Base-by-base conservation (phyloP, 2,797 vertebrate genomes). In the Mareca penelope region DNA sequence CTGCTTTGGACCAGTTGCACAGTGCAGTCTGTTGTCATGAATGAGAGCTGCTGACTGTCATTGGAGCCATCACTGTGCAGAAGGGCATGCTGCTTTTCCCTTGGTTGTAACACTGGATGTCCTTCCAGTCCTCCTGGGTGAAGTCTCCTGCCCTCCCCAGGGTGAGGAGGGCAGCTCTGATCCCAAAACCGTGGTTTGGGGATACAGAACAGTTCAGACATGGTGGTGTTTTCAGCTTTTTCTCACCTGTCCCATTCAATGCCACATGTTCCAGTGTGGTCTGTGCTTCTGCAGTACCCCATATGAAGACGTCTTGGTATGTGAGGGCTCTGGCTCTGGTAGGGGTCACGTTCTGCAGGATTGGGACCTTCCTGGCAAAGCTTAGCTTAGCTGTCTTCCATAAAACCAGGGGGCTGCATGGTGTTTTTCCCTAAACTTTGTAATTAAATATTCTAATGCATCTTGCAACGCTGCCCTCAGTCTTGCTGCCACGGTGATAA, bases 211-310 rank as follows among this genome's bases (percentile, higher is more conserved):
- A 19, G 44, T 65, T 79, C 39, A 21, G 35, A 16, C 68, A 29
- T 39, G n/a, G 11, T 72, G 23, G 44, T 1, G 29, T 65, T 67
- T 67, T 37, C 44, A 77, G 29, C 16, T 44, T 65, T 44, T 59
- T 83, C 29, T 92, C 9, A 21, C 17, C 42, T 40, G 21, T 77
- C 44, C 31, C 9, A 4, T 88, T 93, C 22, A 21, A 28, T 89
- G 44, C 40, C 19, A 2, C 0, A 0, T 46, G 11, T 89, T 89
- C 42, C 0, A 1, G 0, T 40, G 44, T 64, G 72, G 6, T 26
- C 10, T 48, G 22, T 52, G 24, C n/a, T 77, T 77, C 15, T 65
- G 33, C 46, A 70, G 39, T 70, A 33, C 14, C 21, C 46, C 5
- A 0, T 42, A 7, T 72, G 46, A 39, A 37, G 28, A 48, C n/a